Evolutionary conservation across 2,888 invertebrate species (phyloP).

Genomic region (Drosophila siamana): DNA sequence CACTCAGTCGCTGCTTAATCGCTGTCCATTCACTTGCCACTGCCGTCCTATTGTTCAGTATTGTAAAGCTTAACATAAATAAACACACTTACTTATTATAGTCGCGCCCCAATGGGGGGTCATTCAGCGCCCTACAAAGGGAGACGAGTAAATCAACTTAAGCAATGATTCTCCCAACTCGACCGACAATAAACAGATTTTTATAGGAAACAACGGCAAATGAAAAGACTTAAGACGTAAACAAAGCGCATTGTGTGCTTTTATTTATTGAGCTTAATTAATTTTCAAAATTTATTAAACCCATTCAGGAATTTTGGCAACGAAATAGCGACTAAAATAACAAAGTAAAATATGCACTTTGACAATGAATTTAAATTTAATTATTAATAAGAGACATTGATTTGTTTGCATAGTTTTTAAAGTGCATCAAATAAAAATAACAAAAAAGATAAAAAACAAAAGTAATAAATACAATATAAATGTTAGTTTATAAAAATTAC

Average conservation of each 20-base stretch:
- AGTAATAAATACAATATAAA: no score
- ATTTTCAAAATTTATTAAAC: not conserved
- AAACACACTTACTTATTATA: constrained; percentile 3
- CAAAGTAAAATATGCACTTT: no score
- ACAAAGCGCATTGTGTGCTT: constrained; percentile 10
- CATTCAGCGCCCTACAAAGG: constrained; percentile 18
- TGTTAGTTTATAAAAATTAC: no score
- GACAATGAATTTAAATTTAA: not conserved
- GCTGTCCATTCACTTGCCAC: constrained; percentile 1
- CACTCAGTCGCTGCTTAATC: constrained; percentile 13
- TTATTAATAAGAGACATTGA: not conserved
- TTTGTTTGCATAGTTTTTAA: not conserved
- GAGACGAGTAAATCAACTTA: constrained; percentile 18
- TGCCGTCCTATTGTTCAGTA: constrained; percentile 36
- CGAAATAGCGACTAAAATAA: not conserved
- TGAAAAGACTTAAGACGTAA: not conserved
- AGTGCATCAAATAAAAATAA: not conserved
- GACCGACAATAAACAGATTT: constrained; percentile 10
- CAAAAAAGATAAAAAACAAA: not conserved
- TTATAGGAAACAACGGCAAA: constrained; percentile 7
- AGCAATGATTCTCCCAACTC: constrained; percentile 10
- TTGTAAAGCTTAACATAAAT: constrained; percentile 32
- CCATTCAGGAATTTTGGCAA: not conserved
- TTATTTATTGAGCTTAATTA: constrained; percentile 11
- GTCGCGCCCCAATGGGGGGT: not conserved